phyloP scores from a whole-genome alignment of 2,113 vertebrate genomes.

The Misgurnus mizolepis region DNA sequence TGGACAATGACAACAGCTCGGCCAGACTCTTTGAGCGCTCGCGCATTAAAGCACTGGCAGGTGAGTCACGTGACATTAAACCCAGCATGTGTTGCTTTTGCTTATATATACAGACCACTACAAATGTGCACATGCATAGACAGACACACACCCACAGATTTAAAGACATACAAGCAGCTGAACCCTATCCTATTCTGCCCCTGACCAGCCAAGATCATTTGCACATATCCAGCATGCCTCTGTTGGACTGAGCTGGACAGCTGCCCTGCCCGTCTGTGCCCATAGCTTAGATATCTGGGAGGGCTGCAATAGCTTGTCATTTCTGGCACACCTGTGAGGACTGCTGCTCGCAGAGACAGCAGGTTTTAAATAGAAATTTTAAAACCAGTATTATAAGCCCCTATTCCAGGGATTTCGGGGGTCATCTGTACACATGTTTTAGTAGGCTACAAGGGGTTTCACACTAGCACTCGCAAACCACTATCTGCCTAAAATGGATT shows the following conservation, averaged over 20 bases:
- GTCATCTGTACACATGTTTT: background rate
- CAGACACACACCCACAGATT: background rate
- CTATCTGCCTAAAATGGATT: too few species aligned
- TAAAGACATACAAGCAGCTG: conserved; percentile 55
- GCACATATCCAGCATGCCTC: conserved; percentile 68
- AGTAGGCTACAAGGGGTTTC: background rate
- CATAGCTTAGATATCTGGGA: conserved; percentile 61
- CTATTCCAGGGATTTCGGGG: background rate
- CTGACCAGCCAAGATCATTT: conserved; percentile 64
- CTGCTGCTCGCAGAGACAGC: conserved; percentile 34
- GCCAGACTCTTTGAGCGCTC: conserved; percentile 95
- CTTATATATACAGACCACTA: conserved; percentile 4
- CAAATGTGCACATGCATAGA: conserved; percentile 6
- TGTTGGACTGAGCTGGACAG: conserved; percentile 72
- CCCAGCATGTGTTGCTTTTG: background rate
- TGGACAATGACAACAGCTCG: conserved; percentile 97
- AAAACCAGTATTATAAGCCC: background rate
- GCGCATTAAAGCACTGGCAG: conserved; percentile 97
- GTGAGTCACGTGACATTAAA: conserved; percentile 68
- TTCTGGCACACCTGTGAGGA: conserved; percentile 51
- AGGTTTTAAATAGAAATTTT: conserved; percentile 68
- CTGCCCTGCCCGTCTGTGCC: conserved; percentile 63
- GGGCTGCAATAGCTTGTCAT: conserved; percentile 57
- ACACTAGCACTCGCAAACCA: too few species aligned
- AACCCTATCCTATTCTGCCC: conserved; percentile 54